Conservation (phyloP, 2,797 vertebrate genomes). For the Neosilurus hyrtlii region DNA sequence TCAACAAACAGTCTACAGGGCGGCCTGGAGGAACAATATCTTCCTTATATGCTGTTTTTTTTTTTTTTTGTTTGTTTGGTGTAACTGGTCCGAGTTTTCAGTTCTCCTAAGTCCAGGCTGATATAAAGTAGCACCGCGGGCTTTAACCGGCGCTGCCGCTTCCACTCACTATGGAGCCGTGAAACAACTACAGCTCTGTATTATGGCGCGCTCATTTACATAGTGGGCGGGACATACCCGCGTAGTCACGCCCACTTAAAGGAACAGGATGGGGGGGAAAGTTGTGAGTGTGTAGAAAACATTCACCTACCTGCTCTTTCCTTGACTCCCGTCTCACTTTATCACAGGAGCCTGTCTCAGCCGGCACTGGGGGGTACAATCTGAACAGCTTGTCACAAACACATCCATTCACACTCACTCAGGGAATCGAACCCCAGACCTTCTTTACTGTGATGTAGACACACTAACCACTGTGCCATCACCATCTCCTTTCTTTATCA, state of each 20-base stretch:
- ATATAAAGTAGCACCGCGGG: fast-evolving
- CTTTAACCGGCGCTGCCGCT: constrained; percentile 41
- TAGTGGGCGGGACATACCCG: constrained; percentile 67
- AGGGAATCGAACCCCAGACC: too few relatives aligned
- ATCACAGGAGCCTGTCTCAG: too few relatives aligned
- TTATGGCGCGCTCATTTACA: constrained; percentile 66
- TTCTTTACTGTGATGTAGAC: too few relatives aligned
- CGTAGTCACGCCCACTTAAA: constrained; percentile 74
- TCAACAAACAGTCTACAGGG: background rate
- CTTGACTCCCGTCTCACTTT: too few relatives aligned
- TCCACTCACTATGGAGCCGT: constrained; percentile 59
- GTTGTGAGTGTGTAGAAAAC: background rate
- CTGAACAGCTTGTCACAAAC: too few relatives aligned
- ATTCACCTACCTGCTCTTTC: background rate
- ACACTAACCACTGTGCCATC: too few relatives aligned
- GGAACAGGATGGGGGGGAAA: constrained; percentile 50
- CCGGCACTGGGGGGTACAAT: too few relatives aligned
- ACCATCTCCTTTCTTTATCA: too few relatives aligned
- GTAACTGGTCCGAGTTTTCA: background rate
- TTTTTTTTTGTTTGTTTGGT: background rate
- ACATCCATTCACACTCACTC: too few relatives aligned
- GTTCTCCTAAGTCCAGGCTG: constrained; percentile 1
- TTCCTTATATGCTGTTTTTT: background rate
- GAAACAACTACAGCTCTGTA: constrained; percentile 66
- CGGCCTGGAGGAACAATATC: background rate